Evolutionary conservation across 2,113 vertebrate species (phyloP), one percentile per base, ranked within the genome.

Genomic region (Hiodon tergisus): DNA sequence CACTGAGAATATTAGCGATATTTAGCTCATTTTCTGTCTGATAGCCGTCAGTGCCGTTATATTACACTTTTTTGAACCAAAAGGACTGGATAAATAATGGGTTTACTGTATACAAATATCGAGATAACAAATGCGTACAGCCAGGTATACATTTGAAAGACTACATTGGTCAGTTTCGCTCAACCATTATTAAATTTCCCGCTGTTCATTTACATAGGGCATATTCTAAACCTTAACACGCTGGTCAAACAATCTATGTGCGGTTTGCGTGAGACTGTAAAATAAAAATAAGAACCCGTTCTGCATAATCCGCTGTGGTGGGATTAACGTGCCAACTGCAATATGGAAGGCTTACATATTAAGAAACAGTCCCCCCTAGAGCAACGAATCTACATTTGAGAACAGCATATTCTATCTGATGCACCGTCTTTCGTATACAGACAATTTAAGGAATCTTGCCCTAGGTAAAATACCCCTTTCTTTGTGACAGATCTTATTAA

Each of bases 261-360:
- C 71, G 80, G 74, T 82, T 81, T 80, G 79, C 82, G 78, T 85
- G 83, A 85, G 59, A 77, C 80, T 82, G 84, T 85, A 83, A 87
- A 79, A 79, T 65, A 4, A 17, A n/a, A 58, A 31, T 69, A 46
- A 52, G 52, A 46, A 52, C 76, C 77, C 53, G 75, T 85, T 83
- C 90, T 90, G 88, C 88, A 86, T 91, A 89, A 90, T 90, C 82
- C 81, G 83, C 78, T 82, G 80, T 83, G 74, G 78, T 83, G 81
- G 84, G 87, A 90, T 89, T 88, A 88, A 83, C 74, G 76, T 83
- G 83, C 81, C 78, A 71, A 71, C 82, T 75, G 13, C 80, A 78
- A 62, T 68, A 66, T 81, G 75, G 74, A 55, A 46, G 63, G 48
- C 62, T 54, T 48, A 47, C 76, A 62, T 82, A 76, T 55, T 82